phyloP scores from a whole-genome alignment of 2,888 invertebrate species.

The Prosapia bicincta region DNA sequence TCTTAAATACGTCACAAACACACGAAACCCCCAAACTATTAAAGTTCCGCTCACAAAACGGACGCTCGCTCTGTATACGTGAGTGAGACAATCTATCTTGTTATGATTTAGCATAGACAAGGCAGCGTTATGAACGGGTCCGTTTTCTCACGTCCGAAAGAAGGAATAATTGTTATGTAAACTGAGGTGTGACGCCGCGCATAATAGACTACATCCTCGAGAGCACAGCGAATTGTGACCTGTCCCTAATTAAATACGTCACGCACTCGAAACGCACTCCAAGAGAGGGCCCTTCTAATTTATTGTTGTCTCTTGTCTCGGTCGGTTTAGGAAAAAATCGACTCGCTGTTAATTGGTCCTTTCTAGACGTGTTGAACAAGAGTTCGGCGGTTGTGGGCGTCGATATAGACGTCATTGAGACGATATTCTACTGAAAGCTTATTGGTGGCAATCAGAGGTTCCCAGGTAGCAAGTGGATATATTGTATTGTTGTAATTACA shows the following conservation, averaged over 20 bases:
- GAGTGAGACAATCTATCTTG: background rate
- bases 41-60: no score
- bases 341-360: background rate
- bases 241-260: background rate
- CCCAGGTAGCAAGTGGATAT: no score
- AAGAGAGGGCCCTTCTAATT: background rate
- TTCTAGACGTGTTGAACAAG: background rate
- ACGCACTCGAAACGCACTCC: background rate
- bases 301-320: background rate
- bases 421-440: no score
- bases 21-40: no score
- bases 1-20: no score
- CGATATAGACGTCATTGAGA: no score
- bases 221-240: background rate
- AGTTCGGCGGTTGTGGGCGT: background rate
- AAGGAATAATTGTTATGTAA: conserved; percentile 28
- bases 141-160: conserved; percentile 1
- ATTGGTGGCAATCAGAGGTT: no score
- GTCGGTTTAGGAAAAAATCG: background rate
- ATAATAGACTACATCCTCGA: background rate
- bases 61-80: no score
- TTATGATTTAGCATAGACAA: background rate
- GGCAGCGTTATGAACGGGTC: background rate
- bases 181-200: conserved; percentile 10
- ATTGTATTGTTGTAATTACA: no score